phyloP scores from a whole-genome alignment of 2,888 invertebrate species.

The Drosophila neonasuta region DNA sequence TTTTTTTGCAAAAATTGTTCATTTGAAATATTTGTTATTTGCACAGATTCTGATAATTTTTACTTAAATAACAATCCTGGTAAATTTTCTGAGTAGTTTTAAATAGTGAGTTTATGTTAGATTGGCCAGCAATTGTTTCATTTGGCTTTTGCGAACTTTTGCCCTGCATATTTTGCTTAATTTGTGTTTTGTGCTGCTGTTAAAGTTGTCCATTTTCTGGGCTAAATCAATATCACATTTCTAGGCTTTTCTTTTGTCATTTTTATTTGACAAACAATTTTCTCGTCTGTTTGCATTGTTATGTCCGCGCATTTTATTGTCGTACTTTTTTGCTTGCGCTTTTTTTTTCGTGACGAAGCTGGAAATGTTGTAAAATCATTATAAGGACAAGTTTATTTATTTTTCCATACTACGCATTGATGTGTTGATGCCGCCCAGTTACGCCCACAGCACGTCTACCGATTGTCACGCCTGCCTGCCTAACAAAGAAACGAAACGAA shows the following conservation, averaged over 20 bases:
- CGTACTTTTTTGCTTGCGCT: neutral
- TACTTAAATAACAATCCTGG: neutral
- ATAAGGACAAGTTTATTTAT: constrained; percentile 61
- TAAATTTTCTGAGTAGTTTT: neutral
- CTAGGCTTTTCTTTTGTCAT: constrained; percentile 19
- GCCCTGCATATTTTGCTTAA: neutral
- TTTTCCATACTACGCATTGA: constrained; percentile 46
- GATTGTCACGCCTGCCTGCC: constrained; percentile 32
- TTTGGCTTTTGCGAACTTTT: neutral
- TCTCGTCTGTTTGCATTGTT: constrained; percentile 11
- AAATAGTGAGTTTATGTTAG: neutral
- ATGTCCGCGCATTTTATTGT: constrained; percentile 3
- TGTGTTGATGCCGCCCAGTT: constrained; percentile 2
- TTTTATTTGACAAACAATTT: constrained; percentile 42
- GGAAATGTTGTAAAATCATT: constrained; percentile 48
- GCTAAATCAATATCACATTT: constrained; percentile 20
- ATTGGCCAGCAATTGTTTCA: neutral
- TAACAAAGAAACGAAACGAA: neutral
- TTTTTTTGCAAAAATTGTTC: neutral
- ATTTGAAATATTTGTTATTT: neutral
- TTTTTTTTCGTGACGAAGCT: constrained; percentile 2
- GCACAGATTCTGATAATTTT: neutral
- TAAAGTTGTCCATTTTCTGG: constrained; percentile 4
- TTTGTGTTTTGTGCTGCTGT: neutral
- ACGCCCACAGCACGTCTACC: constrained; percentile 21